Evolutionary conservation across 2,888 invertebrate species (phyloP).

Genomic region (Philonicus albiceps): DNA sequence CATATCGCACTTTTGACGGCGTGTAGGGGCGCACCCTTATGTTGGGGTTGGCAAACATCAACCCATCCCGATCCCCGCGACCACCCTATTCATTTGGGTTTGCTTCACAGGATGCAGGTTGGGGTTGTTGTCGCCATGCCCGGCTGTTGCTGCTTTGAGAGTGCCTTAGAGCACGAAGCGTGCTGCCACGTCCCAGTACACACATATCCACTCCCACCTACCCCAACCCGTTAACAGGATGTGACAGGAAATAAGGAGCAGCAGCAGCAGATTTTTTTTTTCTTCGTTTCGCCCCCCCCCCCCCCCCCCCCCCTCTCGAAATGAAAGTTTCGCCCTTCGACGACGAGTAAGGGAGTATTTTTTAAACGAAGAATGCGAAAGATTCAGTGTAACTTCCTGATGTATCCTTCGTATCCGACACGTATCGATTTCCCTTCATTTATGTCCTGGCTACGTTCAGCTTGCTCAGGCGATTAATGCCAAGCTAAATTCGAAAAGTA

Average conservation of each 20-base stretch:
- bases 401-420: conserved; percentile 27
- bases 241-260: conserved; percentile 37
- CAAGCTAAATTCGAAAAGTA: conserved; percentile 42
- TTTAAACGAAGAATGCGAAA: background rate
- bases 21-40: conserved; percentile 2
- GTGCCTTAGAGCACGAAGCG: conserved; percentile 17
- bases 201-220: background rate
- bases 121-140: background rate
- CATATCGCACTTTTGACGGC: conserved; percentile 22
- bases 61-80: background rate
- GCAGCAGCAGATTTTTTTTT: background rate
- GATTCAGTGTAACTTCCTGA: background rate
- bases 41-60: background rate
- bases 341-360: background rate
- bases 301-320: too few species aligned
- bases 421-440: conserved; percentile 44
- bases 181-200: conserved; percentile 10
- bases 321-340: background rate
- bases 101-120: background rate
- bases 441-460: conserved; percentile 16
- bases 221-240: background rate
- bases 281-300: background rate
- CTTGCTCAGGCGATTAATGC: conserved; percentile 40
- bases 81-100: background rate
- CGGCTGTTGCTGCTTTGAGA: conserved; percentile 19